Conservation (phyloP, 1,140 invertebrate species). For the Papilio aristodemus region DNA sequence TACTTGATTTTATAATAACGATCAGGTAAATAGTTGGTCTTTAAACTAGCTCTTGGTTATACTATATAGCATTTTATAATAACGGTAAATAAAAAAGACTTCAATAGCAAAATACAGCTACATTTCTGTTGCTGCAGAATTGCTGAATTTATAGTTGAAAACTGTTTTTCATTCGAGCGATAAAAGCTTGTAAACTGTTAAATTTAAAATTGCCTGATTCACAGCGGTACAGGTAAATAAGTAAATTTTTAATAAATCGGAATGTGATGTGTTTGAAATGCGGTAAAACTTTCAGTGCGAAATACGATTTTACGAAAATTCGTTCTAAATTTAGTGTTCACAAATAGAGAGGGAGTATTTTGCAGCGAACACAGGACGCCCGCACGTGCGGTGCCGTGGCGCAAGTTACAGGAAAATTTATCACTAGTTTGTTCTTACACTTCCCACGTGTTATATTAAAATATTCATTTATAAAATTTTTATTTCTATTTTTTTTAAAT, state of each 20-base stretch:
- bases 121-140: too few relatives aligned
- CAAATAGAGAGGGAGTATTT: conserved; percentile 45
- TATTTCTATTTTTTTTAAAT: too few relatives aligned
- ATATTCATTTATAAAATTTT: not conserved
- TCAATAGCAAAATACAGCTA: too few relatives aligned
- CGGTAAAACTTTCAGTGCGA: conserved; percentile 45
- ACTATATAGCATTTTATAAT: too few relatives aligned
- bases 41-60: too few relatives aligned
- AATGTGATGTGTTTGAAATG: conserved; percentile 28
- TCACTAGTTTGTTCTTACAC: conserved; percentile 29
- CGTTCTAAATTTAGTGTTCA: conserved; percentile 48
- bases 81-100: too few relatives aligned
- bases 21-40: too few relatives aligned
- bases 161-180: too few relatives aligned
- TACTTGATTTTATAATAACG: too few relatives aligned
- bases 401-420: conserved; percentile 36
- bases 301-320: conserved; percentile 51
- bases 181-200: not conserved
- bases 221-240: not conserved
- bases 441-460: not conserved
- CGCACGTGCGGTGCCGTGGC: conserved; percentile 20
- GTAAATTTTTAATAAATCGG: conserved; percentile 27
- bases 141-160: too few relatives aligned
- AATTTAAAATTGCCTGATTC: too few relatives aligned
- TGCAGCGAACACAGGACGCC: not conserved